Evolutionary conservation across 92 coral and sea anemone species (phyloP).

Genomic region (Epizoanthus stellaris): DNA sequence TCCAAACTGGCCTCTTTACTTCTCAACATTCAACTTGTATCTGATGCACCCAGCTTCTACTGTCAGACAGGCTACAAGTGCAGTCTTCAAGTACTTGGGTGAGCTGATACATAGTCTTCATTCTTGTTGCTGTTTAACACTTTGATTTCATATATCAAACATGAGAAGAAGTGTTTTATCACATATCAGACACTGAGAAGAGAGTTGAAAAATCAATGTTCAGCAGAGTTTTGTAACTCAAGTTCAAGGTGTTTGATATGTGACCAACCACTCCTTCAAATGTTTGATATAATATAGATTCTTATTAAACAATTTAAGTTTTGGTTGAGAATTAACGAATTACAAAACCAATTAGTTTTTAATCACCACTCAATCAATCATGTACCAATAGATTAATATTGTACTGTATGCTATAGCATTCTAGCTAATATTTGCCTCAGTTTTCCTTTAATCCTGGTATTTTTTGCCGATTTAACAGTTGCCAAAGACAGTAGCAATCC

Average conservation of each 20-base stretch:
- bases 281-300: no score
- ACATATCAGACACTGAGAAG: no score
- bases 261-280: no score
- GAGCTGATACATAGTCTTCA: not conserved
- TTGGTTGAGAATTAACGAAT: no score
- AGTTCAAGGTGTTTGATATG: no score
- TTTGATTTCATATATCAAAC: no score
- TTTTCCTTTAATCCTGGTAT: not conserved
- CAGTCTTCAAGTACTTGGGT: constrained; percentile 93
- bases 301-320: no score
- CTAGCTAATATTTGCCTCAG: not conserved
- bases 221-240: no score
- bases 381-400: no score
- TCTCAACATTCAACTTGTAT: constrained; percentile 93
- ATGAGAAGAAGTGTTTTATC: not conserved
- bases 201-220: no score
- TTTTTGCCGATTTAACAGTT: constrained; percentile 54
- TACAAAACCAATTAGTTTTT: no score
- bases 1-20: constrained; percentile 96
- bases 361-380: no score
- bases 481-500: constrained; percentile 97
- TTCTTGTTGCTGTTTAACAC: not conserved
- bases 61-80: constrained; percentile 96
- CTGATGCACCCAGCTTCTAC: constrained; percentile 99
- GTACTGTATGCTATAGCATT: not conserved